Percentiles rank a stretch among this genome's conserved stretches.
Evolutionary conservation across 2,797 vertebrate species (phyloP).

Genomic region (Catharus ustulatus): DNA sequence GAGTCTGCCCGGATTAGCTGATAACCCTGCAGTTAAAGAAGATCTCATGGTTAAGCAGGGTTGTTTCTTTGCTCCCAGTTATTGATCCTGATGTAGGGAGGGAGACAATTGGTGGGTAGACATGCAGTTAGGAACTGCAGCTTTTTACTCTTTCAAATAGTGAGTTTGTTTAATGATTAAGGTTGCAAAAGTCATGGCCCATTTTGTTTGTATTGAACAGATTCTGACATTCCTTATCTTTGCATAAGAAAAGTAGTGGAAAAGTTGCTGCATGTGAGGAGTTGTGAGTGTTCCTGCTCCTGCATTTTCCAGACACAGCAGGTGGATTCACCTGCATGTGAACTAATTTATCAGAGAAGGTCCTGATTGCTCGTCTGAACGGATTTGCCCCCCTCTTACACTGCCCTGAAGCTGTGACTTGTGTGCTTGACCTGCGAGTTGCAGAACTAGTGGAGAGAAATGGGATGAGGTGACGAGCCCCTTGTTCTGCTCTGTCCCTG

Average conservation of each 20-base stretch:
- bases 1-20: neutral
- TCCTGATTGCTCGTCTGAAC: neutral
- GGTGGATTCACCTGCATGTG: rapidly evolving
- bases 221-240: neutral
- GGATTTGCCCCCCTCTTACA: rapidly evolving
- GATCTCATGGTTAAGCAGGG: neutral
- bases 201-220: neutral
- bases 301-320: rapidly evolving
- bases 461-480: neutral
- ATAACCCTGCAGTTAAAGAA: neutral
- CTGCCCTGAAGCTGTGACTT: neutral
- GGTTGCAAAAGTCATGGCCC: neutral
- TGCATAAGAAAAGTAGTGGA: neutral
- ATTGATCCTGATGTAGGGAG: neutral
- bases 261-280: neutral
- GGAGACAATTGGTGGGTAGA: neutral
- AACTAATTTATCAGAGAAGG: neutral
- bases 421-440: neutral
- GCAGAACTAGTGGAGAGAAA: neutral
- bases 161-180: neutral
- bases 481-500: rapidly evolving
- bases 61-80: neutral
- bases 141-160: neutral
- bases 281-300: neutral
- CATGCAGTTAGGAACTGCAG: neutral